A percentile compares a stretch with the other conserved stretches of the same genome.
Evolutionary conservation across 2,797 vertebrate species (phyloP).

Genomic region (Rachycentron canadum): DNA sequence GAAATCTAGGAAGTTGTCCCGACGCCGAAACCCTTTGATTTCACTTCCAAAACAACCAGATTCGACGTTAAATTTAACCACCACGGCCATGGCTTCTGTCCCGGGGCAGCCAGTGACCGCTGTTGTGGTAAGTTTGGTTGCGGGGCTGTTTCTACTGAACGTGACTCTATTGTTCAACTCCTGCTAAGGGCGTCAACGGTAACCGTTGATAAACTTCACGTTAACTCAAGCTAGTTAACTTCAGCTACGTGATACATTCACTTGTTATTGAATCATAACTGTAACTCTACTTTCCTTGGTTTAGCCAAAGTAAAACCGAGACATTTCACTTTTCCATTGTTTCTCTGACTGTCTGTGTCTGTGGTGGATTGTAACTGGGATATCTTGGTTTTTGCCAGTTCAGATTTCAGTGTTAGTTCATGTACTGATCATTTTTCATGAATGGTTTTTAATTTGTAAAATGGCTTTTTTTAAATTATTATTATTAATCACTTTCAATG

Average conservation of each 20-base stretch:
- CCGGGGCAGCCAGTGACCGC: slow-evolving; percentile 86
- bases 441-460: no score
- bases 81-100: slow-evolving; percentile 77
- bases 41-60: not conserved
- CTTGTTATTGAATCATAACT: not conserved
- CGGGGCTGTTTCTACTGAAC: slow-evolving; percentile 10
- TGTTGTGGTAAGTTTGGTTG: slow-evolving; percentile 84
- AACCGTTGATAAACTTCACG: not conserved
- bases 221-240: not conserved
- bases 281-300: not conserved
- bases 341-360: no score
- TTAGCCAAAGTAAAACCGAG: not conserved
- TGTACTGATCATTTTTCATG: no score
- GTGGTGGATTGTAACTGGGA: not conserved
- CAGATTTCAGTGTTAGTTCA: not conserved
- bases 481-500: no score
- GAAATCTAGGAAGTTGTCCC: slow-evolving; percentile 54
- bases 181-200: not conserved
- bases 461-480: not conserved
- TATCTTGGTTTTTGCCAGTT: not conserved
- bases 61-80: not conserved
- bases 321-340: no score
- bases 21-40: not conserved
- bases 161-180: slow-evolving; percentile 55
- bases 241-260: no score